A percentile compares a stretch with the other conserved stretches of the same genome.
These are phyloP conservation scores for Lethocerus indicus DNA, from an alignment of 1,140 invertebrate species.

Conservation along the genomic window DNA sequence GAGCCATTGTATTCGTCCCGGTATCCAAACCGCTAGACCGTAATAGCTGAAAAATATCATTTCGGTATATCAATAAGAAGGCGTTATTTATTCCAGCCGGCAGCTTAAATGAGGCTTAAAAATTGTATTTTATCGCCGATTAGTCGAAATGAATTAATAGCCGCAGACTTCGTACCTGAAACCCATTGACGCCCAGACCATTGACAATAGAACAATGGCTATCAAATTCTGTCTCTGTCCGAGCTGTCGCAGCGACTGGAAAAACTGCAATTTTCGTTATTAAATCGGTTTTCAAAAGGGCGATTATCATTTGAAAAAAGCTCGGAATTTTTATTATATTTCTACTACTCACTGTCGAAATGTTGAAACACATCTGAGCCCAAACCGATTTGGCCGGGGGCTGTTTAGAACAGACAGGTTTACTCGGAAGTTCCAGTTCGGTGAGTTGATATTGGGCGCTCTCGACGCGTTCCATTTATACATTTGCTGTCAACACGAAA, in stretches of 20 bases:
- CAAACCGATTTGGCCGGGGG: conserved; percentile 24
- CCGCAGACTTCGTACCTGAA: conserved; percentile 6
- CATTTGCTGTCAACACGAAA: conserved; percentile 33
- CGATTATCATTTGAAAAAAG: no score
- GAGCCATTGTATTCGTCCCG: not conserved
- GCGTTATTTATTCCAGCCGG: no score
- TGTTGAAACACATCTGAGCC: not conserved
- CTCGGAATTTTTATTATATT: no score
- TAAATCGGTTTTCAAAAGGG: no score
- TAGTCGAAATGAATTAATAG: no score
- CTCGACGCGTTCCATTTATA: conserved; percentile 33
- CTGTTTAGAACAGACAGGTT: conserved; percentile 26
- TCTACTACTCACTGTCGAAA: not conserved
- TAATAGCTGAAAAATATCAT: conserved; percentile 10
- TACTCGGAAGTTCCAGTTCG: conserved; percentile 46
- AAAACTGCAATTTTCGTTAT: conserved; percentile 8
- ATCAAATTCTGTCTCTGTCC: not conserved
- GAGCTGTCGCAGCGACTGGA: not conserved
- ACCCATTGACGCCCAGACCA: conserved; percentile 6
- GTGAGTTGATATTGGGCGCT: conserved; percentile 42
- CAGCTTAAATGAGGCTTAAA: no score
- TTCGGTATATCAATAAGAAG: no score
- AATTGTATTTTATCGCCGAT: no score
- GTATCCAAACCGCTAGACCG: not conserved
- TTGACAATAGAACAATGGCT: not conserved